A percentile compares a stretch with the other conserved stretches of the same genome.
These are phyloP conservation scores for Odontomyia ornata DNA, from an alignment of 2,888 invertebrate species.

Conservation along the genomic window DNA sequence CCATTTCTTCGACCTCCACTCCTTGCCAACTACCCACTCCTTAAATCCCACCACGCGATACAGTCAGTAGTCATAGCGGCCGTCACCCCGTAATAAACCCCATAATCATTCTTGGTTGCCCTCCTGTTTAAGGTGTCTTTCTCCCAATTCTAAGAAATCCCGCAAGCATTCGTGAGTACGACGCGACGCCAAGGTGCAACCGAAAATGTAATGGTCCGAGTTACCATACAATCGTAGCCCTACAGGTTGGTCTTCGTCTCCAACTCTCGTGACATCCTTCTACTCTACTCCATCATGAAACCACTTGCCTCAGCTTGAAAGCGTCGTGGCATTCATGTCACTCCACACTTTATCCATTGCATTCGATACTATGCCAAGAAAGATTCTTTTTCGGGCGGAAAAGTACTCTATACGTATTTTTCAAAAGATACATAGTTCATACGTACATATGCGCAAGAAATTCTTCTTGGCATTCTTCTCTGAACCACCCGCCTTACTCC, in stretches of 20 bases:
- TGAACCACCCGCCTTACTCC: too few species aligned
- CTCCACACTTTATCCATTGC: background rate
- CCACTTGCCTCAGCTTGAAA: background rate
- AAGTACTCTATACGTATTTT: too few species aligned
- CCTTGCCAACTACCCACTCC: background rate
- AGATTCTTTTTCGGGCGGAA: background rate
- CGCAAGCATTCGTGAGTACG: background rate
- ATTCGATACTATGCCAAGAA: background rate
- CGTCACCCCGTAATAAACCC: slow-evolving; percentile 32
- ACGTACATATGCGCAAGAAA: background rate
- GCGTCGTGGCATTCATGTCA: background rate
- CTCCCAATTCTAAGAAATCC: slow-evolving; percentile 8
- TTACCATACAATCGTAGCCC: slow-evolving; percentile 32
- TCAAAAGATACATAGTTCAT: background rate
- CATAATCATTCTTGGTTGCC: slow-evolving; percentile 18
- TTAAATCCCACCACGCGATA: too few species aligned
- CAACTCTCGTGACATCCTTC: background rate
- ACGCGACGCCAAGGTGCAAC: slow-evolving; percentile 25
- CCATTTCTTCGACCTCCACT: background rate
- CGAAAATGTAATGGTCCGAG: slow-evolving; percentile 18
- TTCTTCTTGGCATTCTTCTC: too few species aligned
- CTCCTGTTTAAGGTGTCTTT: background rate
- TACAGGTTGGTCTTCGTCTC: slow-evolving; percentile 29
- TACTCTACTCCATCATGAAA: background rate
- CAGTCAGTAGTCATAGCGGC: background rate